Evolutionary conservation across 2,113 vertebrate species (phyloP).

Genomic region (Oncorhynchus clarkii): DNA sequence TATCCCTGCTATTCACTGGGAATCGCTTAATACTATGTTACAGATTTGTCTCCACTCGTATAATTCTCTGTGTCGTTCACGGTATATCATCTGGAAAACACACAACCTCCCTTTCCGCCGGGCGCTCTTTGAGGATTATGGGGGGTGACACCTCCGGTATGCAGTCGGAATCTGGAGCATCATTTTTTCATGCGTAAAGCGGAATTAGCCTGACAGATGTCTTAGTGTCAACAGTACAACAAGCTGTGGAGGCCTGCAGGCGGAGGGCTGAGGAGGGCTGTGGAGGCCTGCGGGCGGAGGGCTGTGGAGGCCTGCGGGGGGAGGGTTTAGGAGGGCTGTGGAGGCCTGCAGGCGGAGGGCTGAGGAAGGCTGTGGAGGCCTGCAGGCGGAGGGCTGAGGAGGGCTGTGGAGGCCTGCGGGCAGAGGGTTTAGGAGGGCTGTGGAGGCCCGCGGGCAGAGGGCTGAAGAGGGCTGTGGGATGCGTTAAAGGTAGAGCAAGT

Average conservation of each 20-base stretch:
- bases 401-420: constrained; percentile 82
- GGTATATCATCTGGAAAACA: constrained; percentile 94
- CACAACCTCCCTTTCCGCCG: constrained; percentile 77
- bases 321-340: constrained; percentile 63
- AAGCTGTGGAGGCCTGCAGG: constrained; percentile 73
- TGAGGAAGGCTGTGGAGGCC: constrained; percentile 75
- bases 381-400: constrained; percentile 75
- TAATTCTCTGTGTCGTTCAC: constrained; percentile 96
- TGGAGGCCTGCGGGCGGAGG: constrained; percentile 73
- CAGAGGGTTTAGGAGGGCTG: constrained; percentile 81
- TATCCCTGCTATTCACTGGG: constrained; percentile 93
- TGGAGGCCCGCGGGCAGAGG: constrained; percentile 72
- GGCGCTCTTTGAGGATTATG: constrained; percentile 95
- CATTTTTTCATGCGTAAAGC: constrained; percentile 80
- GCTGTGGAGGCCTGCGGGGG: constrained; percentile 80
- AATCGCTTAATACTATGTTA: constrained; percentile 98
- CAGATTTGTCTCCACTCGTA: constrained; percentile 92
- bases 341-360: constrained; percentile 67
- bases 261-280: constrained; percentile 78
- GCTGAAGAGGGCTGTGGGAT: too few relatives aligned
- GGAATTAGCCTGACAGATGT: constrained; percentile 97
- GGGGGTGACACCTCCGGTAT: constrained; percentile 92
- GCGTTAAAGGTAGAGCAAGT: constrained; percentile 85
- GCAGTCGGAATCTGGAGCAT: constrained; percentile 87
- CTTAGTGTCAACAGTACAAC: constrained; percentile 96